Conservation (phyloP, 1,140 invertebrate species). For the Drosophila rufa region DNA sequence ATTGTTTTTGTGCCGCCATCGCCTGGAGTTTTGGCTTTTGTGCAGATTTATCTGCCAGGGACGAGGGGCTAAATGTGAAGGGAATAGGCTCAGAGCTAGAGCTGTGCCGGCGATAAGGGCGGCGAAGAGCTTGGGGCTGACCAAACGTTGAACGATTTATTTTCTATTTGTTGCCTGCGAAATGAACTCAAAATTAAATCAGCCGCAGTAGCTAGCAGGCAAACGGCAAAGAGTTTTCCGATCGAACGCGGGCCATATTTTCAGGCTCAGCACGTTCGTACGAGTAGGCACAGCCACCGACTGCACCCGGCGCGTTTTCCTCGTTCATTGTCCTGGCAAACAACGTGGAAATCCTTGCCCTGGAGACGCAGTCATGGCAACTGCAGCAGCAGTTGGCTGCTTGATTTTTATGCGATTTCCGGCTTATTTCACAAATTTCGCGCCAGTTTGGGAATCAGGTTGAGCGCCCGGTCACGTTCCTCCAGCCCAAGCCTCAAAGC, state of each 20-base stretch:
- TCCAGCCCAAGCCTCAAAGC: slow-evolving; percentile 25
- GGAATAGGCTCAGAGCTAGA: slow-evolving; percentile 33
- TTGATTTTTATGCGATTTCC: slow-evolving; percentile 79
- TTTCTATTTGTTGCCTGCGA: slow-evolving; percentile 63
- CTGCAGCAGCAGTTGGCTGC: slow-evolving; percentile 29
- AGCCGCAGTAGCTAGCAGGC: slow-evolving; percentile 33
- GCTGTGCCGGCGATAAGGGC: slow-evolving; percentile 41
- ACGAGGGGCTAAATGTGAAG: slow-evolving; percentile 9
- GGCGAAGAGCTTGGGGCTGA: slow-evolving; percentile 35
- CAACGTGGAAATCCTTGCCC: slow-evolving; percentile 34
- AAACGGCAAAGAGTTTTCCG: slow-evolving; percentile 48
- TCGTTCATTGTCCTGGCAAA: slow-evolving; percentile 44
- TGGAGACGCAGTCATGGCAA: slow-evolving; percentile 30
- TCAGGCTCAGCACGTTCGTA: slow-evolving; percentile 59
- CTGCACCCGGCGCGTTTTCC: background rate
- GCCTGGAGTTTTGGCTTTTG: slow-evolving; percentile 55
- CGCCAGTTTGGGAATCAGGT: slow-evolving; percentile 16
- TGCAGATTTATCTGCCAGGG: slow-evolving; percentile 52
- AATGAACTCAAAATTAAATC: slow-evolving; percentile 80
- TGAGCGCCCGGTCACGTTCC: slow-evolving; percentile 37
- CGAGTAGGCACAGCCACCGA: slow-evolving; percentile 37
- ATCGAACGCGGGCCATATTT: slow-evolving; percentile 74
- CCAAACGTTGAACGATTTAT: slow-evolving; percentile 64
- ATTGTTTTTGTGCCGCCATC: slow-evolving; percentile 69
- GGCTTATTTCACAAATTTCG: slow-evolving; percentile 75